A percentile compares a stretch with the other conserved stretches of the same genome.
These are phyloP conservation scores for Sylvilagus bachmani DNA, from an alignment of 2,113 vertebrate genomes.

Conservation along the genomic window DNA sequence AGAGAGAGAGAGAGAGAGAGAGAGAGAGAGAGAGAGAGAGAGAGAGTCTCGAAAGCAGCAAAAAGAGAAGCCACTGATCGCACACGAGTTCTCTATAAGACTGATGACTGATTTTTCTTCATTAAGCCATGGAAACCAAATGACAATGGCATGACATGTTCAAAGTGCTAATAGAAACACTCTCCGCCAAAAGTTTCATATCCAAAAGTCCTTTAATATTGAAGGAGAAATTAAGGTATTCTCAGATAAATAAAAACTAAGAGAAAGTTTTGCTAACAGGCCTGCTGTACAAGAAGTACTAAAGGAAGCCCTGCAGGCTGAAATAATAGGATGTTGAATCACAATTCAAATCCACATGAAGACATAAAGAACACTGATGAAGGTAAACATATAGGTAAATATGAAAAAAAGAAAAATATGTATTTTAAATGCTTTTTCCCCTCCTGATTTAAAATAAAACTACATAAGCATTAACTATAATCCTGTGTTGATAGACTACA, in stretches of 20 bases:
- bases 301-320: background rate
- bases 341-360: conserved; percentile 21
- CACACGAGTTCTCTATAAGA: background rate
- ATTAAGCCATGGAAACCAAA: background rate
- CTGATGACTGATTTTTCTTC: background rate
- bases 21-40: background rate
- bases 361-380: background rate
- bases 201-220: conserved; percentile 14
- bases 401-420: background rate
- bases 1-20: too few relatives aligned
- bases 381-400: background rate
- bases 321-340: background rate
- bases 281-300: background rate
- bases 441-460: background rate
- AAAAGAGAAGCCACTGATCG: background rate
- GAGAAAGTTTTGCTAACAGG: background rate
- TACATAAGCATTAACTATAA: conserved; percentile 10
- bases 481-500: background rate
- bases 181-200: background rate
- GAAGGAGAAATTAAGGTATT: background rate
- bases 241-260: background rate
- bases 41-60: background rate
- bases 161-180: background rate
- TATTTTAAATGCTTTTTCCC: conserved; percentile 35
- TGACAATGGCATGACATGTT: background rate